Conservation (phyloP, 2,797 vertebrate species). For the Phalloptychus januarius region DNA sequence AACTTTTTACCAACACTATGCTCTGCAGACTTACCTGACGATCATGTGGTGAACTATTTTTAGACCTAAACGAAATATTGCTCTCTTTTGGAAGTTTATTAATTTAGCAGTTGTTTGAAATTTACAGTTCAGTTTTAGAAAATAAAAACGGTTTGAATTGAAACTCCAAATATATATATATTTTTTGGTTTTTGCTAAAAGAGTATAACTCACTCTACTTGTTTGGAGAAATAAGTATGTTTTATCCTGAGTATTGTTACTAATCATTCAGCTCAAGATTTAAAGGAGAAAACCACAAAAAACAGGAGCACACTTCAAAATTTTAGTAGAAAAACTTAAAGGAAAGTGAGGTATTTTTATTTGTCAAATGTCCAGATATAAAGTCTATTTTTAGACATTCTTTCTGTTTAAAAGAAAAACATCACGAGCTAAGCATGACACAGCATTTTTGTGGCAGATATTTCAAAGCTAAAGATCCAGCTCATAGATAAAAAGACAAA, state of each 20-base stretch:
- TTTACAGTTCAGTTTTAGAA: not conserved
- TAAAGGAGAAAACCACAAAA: not conserved
- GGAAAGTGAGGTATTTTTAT: not conserved
- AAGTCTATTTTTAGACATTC: not conserved
- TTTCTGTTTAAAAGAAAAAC: not conserved
- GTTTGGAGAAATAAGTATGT: not conserved
- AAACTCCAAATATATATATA: not conserved
- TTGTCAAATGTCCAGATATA: not conserved
- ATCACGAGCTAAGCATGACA: not conserved
- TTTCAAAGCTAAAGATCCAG: not conserved
- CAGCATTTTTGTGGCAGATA: not conserved
- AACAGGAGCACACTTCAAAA: not conserved
- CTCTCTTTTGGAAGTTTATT: not conserved
- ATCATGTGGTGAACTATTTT: not conserved
- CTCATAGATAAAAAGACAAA: not conserved
- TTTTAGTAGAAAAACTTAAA: not conserved
- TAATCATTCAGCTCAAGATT: not conserved
- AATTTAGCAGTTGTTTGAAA: not conserved
- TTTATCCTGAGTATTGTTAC: not conserved
- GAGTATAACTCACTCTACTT: not conserved
- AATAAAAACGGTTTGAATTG: not conserved
- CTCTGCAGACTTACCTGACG: not conserved
- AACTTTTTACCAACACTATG: not conserved
- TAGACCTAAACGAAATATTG: not conserved
- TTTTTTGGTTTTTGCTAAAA: not conserved